Evolutionary conservation across 2,797 vertebrate species (phyloP), one percentile per base, ranked within the genome.

Genomic region (Esox masquinongy): DNA sequence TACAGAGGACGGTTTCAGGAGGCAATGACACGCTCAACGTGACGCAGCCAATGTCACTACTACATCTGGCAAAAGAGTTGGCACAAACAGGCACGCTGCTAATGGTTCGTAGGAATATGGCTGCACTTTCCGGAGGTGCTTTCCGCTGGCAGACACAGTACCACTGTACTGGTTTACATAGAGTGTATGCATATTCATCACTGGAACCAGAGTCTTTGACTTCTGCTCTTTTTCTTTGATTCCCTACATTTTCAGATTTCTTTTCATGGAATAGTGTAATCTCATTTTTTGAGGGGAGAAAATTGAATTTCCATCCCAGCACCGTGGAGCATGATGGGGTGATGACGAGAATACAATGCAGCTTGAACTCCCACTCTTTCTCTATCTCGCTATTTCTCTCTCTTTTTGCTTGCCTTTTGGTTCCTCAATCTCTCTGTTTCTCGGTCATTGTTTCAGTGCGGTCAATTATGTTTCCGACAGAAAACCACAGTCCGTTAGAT

Each of bases 241-340:
- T 74, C 16, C 61, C 50, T 68, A 36, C 26, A 29, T 61, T 24
- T 51, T 59, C 9, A 36, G 8, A 31, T 61, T 70, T 74, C 74
- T 68, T 66, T 69, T n/a, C 76, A 9, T 26, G 59, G 82, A 79
- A 81, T 74, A 63, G 72, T 78, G 77, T 71, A 79, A 85, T 80
- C 39, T 72, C 70, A 56, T 78, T 80, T 76, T 82, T 79, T 80
- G 74, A 74, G 74, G 72, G 49, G 22, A 78, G 77, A 74, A 87
- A 84, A 82, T 80, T 79, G 70, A 84, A 85, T 88, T 79, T 84
- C 73, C 73, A 77, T 70, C 76, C 68, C 72, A 80, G 71, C 43
- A 74, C 75, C 82, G 53, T 74, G 69, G 34, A 72, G 22, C 31
- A 31, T 43, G 68, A 75, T 49, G 14, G 34, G 68, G 75, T 81